Evolutionary conservation across 2,888 invertebrate genomes (phyloP), one percentile per base, ranked within the genome.

Genomic region (Lypha dubia): DNA sequence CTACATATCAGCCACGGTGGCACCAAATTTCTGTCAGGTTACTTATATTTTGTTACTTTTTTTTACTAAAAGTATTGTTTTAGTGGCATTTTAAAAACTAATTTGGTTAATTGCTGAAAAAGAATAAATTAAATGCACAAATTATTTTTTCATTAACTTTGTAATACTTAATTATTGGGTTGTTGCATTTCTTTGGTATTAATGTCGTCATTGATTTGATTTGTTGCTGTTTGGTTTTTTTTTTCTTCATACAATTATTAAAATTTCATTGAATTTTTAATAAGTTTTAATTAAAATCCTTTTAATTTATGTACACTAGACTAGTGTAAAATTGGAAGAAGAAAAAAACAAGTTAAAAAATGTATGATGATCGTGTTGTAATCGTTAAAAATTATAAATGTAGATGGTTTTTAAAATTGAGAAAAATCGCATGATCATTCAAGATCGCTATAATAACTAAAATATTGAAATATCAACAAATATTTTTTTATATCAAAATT

Each of bases 151-250:
- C 41, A 65, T 65, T 73, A 8, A 67, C 58, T 58, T 65, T 67
- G 65, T 65, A 58, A 58, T 56, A 65, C 49, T 67, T 79, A 70
- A 53, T 63, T 79, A 65, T 63, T 46, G 28, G 38, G 13, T 58
- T 67, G 44, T 58, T 67, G 46, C n/a, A 13, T 56, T 56, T 49
- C 71, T 46, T 60, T 46, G 28, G n/a, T 32, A 60, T 35, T 46
- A 58, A 24, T 32, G 44, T 46, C 35, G 46, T 32, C 24, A 15
- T 17, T 15, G 58, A 46, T 8, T 44, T 71, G 35, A 24, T 49
- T 38, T 49, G 6, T 32, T n/a, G n/a, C n/a, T n/a, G n/a, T n/a
- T n/a, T n/a, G n/a, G n/a, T 38, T 35, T 63, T 17, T 58, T 58
- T 24, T 38, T 35, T 63, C 15, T 58, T 58, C n/a, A 51, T 51